These are phyloP conservation scores for Choloepus hoffmanni DNA, from an alignment of 2,113 vertebrate genomes.

Conservation along the genomic window DNA sequence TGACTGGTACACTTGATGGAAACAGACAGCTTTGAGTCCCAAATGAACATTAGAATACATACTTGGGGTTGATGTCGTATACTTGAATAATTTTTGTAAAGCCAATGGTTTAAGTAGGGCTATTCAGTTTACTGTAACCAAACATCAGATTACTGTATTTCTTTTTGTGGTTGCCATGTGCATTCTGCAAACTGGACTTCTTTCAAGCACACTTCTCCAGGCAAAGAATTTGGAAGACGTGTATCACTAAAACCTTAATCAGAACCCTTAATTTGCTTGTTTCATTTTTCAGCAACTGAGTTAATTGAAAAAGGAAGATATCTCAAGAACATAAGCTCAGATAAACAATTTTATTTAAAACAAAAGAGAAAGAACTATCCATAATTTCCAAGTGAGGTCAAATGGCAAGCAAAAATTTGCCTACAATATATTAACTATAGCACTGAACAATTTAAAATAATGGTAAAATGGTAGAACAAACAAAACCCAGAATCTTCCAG, in stretches of 20 bases:
- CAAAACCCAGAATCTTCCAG: neutral
- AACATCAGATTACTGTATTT: slow-evolving; percentile 48
- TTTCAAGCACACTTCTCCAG: neutral
- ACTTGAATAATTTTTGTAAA: slow-evolving; percentile 65
- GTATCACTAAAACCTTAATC: neutral
- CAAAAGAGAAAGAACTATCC: neutral
- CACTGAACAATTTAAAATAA: neutral
- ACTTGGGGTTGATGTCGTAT: slow-evolving; percentile 54
- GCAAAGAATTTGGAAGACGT: slow-evolving; percentile 21
- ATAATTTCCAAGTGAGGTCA: slow-evolving; percentile 8
- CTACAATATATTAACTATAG: neutral
- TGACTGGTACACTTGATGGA: neutral
- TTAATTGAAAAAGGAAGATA: slow-evolving; percentile 30
- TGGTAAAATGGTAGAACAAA: neutral
- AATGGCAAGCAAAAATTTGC: neutral
- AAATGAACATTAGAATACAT: neutral
- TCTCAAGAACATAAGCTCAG: neutral
- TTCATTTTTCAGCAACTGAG: neutral
- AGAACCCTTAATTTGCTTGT: slow-evolving; percentile 17
- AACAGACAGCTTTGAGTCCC: neutral
- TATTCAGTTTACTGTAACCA: slow-evolving; percentile 46
- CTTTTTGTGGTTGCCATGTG: slow-evolving; percentile 11
- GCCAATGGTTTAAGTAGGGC: neutral
- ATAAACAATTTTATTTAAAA: neutral
- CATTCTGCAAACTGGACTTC: neutral